phyloP scores from a whole-genome alignment of 2,113 vertebrate genomes.

The Chitala chitala region DNA sequence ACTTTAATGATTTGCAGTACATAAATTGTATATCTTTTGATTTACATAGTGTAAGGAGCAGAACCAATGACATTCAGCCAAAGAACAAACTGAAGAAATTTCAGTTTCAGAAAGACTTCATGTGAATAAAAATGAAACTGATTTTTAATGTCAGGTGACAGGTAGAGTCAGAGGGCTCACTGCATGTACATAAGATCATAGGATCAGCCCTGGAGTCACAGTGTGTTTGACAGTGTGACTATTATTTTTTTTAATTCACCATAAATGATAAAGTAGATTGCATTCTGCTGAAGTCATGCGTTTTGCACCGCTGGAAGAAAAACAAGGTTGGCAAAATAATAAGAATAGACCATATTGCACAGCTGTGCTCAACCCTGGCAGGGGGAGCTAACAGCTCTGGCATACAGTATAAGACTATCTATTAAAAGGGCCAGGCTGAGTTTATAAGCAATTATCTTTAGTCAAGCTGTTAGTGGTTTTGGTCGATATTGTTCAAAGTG shows the following conservation, averaged over 20 bases:
- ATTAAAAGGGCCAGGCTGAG: constrained; percentile 2
- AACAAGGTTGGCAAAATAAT: background rate
- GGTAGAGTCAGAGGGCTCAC: background rate
- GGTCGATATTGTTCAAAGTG: background rate
- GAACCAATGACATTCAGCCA: too few relatives aligned
- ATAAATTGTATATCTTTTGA: too few relatives aligned
- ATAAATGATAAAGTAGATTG: background rate
- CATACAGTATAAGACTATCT: background rate
- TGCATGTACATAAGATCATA: background rate
- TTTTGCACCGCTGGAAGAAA: background rate
- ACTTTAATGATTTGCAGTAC: too few relatives aligned
- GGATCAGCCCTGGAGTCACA: background rate
- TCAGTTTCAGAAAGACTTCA: background rate
- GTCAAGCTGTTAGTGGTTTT: background rate
- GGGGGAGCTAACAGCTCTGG: background rate
- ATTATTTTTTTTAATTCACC: background rate
- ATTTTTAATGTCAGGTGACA: background rate
- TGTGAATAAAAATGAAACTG: background rate
- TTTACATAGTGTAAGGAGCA: too few relatives aligned
- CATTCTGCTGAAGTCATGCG: background rate
- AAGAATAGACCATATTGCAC: background rate
- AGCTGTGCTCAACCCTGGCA: background rate
- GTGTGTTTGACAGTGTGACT: background rate
- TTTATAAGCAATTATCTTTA: constrained; percentile 2
- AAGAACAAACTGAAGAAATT: background rate